Base-by-base conservation (phyloP, 1,140 invertebrate genomes). In the Pseudomyrmex gracilis region DNA sequence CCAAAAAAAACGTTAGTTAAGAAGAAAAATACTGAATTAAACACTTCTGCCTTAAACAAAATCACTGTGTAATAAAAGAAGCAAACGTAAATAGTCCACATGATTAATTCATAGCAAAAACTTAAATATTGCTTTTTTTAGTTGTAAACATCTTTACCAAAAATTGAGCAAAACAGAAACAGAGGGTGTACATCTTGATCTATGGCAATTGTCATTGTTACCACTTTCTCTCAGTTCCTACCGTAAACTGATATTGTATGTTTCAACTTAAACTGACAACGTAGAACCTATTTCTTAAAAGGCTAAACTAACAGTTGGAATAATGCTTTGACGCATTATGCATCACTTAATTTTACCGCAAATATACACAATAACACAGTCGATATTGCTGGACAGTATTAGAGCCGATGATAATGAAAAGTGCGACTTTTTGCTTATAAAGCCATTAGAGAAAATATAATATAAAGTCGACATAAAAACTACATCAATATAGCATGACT, bases 121-220 rank as follows among this genome's bases (percentile, higher is more conserved):
- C 7, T 76, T 64, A 76, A 76, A 4, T 64, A 34, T 34, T 1
- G 2, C 34, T 51, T 76, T 7, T 64, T 47, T 1, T 22, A 12
- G 3, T 15, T 64, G 10, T 15, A 74, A 3, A 51, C n/a, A 17
- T 45, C 58, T 20, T 51, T 24, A 34, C 73, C 73, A 22, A 76
- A 12, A 2, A 76, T 7, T 4, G 12, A 64, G 13, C 15, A 49
- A 17, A n/a, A 64, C 2, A 76, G 1, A 0, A 64, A 24, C n/a
- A 76, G n/a, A 13, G 73, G 58, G 9, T 34, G 22, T 63, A 76
- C 17, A 51, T 58, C 58, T 22, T 51, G 22, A 17, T 76, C 22
- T 51, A 76, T 49, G 2, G n/a, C 49, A 47, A 43, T 61, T 47
- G 15, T 5, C 43, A 74, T 61, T 49, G 20, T 61, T 8, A 49